A percentile compares a stretch with the other conserved stretches of the same genome.
Conservation (phyloP, 2,888 invertebrate genomes). For the Xanthorhoe spadicearia region DNA sequence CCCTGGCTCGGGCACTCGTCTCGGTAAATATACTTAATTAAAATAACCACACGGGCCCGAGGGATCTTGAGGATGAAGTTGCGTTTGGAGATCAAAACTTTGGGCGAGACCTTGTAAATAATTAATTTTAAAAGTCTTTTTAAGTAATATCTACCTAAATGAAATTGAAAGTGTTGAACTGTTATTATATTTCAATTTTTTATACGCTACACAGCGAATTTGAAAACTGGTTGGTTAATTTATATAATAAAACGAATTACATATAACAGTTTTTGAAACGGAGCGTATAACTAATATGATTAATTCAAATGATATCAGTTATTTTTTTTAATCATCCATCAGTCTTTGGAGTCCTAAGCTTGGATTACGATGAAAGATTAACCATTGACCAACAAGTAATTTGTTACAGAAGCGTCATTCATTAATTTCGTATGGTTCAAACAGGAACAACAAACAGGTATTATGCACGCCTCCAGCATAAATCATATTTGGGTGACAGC, state of each 20-base stretch:
- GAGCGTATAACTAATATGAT: no score
- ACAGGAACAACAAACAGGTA: constrained; percentile 42
- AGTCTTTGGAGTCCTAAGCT: constrained; percentile 34
- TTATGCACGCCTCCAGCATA: constrained; percentile 32
- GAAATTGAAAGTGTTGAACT: no score
- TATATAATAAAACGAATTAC: no score
- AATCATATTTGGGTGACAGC: constrained; percentile 38
- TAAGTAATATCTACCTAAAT: no score
- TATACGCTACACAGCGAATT: background rate
- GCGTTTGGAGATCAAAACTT: constrained; percentile 64
- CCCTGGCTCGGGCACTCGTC: constrained; percentile 59
- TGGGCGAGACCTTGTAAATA: constrained; percentile 49
- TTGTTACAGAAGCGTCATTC: constrained; percentile 58
- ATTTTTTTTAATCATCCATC: constrained; percentile 9
- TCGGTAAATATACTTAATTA: constrained; percentile 80
- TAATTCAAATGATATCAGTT: background rate
- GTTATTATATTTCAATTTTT: background rate
- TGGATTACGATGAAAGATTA: constrained; percentile 52
- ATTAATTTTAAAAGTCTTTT: background rate
- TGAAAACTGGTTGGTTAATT: background rate
- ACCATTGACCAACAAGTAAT: constrained; percentile 52
- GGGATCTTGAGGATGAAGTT: constrained; percentile 65
- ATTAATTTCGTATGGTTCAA: constrained; percentile 61
- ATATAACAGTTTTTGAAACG: no score
- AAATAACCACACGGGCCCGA: constrained; percentile 74